Evolutionary conservation across 2,113 vertebrate species (phyloP), one percentile per base, ranked within the genome.

Genomic region (Arenaria interpres): DNA sequence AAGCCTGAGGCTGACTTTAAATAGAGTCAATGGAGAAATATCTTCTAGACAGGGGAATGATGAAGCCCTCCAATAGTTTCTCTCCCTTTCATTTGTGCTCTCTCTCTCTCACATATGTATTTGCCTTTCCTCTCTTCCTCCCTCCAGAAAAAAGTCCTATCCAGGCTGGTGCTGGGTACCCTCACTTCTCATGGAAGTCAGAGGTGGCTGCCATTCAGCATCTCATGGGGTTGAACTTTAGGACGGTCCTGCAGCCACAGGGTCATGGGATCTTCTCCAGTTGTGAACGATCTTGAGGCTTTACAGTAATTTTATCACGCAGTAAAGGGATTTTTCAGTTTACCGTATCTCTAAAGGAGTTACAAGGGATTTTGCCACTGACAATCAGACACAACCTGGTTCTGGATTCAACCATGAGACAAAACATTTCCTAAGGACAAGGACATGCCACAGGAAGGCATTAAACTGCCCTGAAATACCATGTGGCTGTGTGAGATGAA

Each of bases 1-100:
- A 84, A 75, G 96, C 97, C 97, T 79, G 93, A 63, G 85, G 96
- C 93, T 96, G 69, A 92, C 89, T 96, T 98, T 97, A 96, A 97
- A 90, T 93, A 93, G 95, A 98, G 89, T 76, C 96, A 96, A 60
- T 85, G 96, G 96, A 97, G 96, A 97, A 77, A 86, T 89, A 95
- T 96, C 96, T 97, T 93, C 94, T 85, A 89, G 96, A 95, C 91
- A 43, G 96, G 63, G 32, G 88, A 88, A 89, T 84, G 86, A 96
- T 96, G 92, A 91, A 95, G 57, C 28, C 84, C 60, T 90, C 66
- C 68, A 83, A 51, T 32, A 84, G 76, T 66, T 23, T 74, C 43
- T 69, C 9, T 93, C 37, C 23, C 39, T 88, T 89, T 71, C 48
- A 14, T n/a, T 84, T 16, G 14, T 5, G 6, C 23, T 23, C 9